Conservation (phyloP, 2,797 vertebrate genomes). For the Austrolebias charrua region DNA sequence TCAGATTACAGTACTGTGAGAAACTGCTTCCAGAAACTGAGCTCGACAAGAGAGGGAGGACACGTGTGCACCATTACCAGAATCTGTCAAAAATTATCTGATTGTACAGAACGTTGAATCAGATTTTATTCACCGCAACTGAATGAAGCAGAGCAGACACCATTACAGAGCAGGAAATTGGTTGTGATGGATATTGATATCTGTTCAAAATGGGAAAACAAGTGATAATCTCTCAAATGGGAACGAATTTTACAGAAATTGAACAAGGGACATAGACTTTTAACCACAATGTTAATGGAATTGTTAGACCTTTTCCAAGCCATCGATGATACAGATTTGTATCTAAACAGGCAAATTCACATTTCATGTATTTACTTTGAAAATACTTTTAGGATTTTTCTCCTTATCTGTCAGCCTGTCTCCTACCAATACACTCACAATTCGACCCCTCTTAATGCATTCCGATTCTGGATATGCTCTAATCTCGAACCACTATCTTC, state of each 20-base stretch:
- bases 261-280: neutral
- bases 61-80: neutral
- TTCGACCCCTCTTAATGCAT: constrained; percentile 41
- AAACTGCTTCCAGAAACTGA: constrained; percentile 52
- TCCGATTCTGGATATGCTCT: constrained; percentile 58
- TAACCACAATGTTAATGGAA: constrained; percentile 25
- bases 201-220: constrained; percentile 24
- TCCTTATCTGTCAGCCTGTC: constrained; percentile 47
- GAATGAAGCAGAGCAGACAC: constrained; percentile 6
- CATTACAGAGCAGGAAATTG: constrained; percentile 32
- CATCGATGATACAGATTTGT: constrained; percentile 30
- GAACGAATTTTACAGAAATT: constrained; percentile 26
- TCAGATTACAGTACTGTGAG: constrained; percentile 32
- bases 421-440: constrained; percentile 32
- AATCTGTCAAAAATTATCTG: constrained; percentile 33
- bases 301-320: constrained; percentile 33
- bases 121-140: constrained; percentile 25
- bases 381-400: constrained; percentile 27
- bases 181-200: constrained; percentile 28
- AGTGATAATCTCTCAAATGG: constrained; percentile 19
- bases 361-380: constrained; percentile 44
- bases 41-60: constrained; percentile 4
- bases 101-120: constrained; percentile 24
- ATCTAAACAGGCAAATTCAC: constrained; percentile 39
- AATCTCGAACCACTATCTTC: constrained; percentile 75